Percentiles rank a stretch among this genome's conserved stretches.
Conservation (phyloP, 2,888 invertebrate genomes). For the Agrypnus murinus region DNA sequence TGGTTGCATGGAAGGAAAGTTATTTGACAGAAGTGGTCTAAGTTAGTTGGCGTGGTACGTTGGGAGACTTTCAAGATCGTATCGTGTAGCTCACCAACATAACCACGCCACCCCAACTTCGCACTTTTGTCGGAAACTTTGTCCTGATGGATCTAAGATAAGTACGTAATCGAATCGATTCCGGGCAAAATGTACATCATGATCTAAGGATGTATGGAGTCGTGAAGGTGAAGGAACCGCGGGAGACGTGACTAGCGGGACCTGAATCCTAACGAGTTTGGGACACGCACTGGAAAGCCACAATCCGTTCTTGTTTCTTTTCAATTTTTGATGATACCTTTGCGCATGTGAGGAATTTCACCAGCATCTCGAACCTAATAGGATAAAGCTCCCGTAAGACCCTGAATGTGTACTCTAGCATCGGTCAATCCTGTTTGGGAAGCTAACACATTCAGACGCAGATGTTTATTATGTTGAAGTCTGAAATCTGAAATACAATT, state of each 20-base stretch:
- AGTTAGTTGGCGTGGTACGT: slow-evolving; percentile 13
- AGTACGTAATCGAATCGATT: slow-evolving; percentile 54
- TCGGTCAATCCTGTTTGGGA: slow-evolving; percentile 49
- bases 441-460: slow-evolving; percentile 46
- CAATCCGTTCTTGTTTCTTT: slow-evolving; percentile 57
- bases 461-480: slow-evolving; percentile 42
- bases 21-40: slow-evolving; percentile 24
- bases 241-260: slow-evolving; percentile 46
- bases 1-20: slow-evolving; percentile 21
- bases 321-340: slow-evolving; percentile 57
- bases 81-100: slow-evolving; percentile 33
- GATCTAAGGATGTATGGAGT: slow-evolving; percentile 48
- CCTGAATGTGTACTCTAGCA: slow-evolving; percentile 40
- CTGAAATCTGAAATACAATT: slow-evolving; percentile 37
- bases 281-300: slow-evolving; percentile 48
- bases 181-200: slow-evolving; percentile 52
- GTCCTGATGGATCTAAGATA: slow-evolving; percentile 42
- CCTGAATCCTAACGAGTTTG: slow-evolving; percentile 52
- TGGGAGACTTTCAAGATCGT: slow-evolving; percentile 29
- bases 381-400: slow-evolving; percentile 55
- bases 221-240: slow-evolving; percentile 52
- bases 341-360: slow-evolving; percentile 47
- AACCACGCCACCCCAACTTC: slow-evolving; percentile 29
- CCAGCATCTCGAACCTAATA: slow-evolving; percentile 52
- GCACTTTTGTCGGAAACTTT: slow-evolving; percentile 44